phyloP scores from a whole-genome alignment of 2,113 vertebrate species.

The Neolamprologus sp. region DNA sequence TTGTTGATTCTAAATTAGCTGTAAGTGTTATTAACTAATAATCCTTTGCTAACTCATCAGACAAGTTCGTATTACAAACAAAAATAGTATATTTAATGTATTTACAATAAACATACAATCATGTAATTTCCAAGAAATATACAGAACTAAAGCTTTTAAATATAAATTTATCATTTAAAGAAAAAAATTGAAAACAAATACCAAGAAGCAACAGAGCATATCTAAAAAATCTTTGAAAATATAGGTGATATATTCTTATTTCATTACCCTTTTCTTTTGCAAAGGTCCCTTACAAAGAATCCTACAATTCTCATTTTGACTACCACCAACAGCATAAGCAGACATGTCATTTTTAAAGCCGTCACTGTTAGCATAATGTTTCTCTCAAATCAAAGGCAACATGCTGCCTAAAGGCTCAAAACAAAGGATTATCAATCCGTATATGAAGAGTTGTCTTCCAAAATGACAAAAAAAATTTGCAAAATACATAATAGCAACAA shows the following conservation, averaged over 20 bases:
- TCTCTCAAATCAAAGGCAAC: constrained; percentile 43
- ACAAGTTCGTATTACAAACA: constrained; percentile 48
- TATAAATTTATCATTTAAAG: constrained; percentile 45
- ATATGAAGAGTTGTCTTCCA: constrained; percentile 50
- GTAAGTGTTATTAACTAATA: neutral
- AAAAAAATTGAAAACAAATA: constrained; percentile 10
- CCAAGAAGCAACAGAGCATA: constrained; percentile 36
- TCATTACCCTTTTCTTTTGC: constrained; percentile 27
- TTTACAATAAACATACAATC: constrained; percentile 74
- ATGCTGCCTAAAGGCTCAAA: constrained; percentile 51
- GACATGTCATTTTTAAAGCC: constrained; percentile 33
- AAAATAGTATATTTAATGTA: constrained; percentile 74
- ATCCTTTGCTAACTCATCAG: neutral
- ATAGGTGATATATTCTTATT: constrained; percentile 53
- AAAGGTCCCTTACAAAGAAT: constrained; percentile 24
- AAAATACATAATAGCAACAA: neutral
- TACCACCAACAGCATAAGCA: constrained; percentile 7
- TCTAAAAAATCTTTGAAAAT: constrained; percentile 56
- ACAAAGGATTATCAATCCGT: constrained; percentile 2
- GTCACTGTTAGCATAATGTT: constrained; percentile 39
- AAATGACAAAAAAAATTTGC: neutral
- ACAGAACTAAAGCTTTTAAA: constrained; percentile 63
- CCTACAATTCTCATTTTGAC: constrained; percentile 27
- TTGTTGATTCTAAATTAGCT: neutral
- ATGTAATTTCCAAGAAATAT: constrained; percentile 62